Evolutionary conservation across 2,888 invertebrate species (phyloP), one percentile per base, ranked within the genome.

Genomic region (Eupithecia pulchellata): DNA sequence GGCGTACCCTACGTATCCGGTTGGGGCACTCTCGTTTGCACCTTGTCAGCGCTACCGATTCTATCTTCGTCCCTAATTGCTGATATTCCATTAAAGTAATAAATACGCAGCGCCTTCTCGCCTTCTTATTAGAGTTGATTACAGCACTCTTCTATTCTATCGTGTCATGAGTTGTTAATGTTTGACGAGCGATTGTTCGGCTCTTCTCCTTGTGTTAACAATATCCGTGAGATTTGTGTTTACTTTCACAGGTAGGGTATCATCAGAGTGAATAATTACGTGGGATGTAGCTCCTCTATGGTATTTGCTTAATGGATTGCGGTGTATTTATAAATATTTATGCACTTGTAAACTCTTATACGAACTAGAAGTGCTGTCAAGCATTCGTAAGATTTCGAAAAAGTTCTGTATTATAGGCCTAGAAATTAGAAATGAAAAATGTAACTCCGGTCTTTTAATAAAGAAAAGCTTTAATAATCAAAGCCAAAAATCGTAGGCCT

Each of bases 21-120:
- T 88, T 80, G 79, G 82, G 83, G 84, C 88, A 91, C 90, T 91
- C 93, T 92, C 92, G 93, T 93, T 93, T 93, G 92, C 93, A 93
- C 92, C 93, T 93, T 93, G 93, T 93, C 93, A 93, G 93, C 91
- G 89, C 90, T 88, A 87, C 91, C 85, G 93, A 93, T 93, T 90
- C 90, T 91, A 92, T 92, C 93, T 88, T 77, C 79, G 80, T 79
- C 84, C 86, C 91, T 93, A 93, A 93, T 93, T 93, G 92, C 91
- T 92, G 90, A 93, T 92, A 93, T 92, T 93, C 92, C 92, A 92
- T 93, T 92, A 92, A 89, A 90, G 89, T 92, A 91, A 91, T 93
- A 92, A 91, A 91, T 91, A 92, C 86, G 87, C 84, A 86, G 85
- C 85, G 87, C 87, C 86, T 90, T 91, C 91, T 89, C 92, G 87